Percentiles rank a stretch among this genome's conserved stretches.
Conservation (phyloP, 2,888 invertebrate species). For the Sisyra nigra region DNA sequence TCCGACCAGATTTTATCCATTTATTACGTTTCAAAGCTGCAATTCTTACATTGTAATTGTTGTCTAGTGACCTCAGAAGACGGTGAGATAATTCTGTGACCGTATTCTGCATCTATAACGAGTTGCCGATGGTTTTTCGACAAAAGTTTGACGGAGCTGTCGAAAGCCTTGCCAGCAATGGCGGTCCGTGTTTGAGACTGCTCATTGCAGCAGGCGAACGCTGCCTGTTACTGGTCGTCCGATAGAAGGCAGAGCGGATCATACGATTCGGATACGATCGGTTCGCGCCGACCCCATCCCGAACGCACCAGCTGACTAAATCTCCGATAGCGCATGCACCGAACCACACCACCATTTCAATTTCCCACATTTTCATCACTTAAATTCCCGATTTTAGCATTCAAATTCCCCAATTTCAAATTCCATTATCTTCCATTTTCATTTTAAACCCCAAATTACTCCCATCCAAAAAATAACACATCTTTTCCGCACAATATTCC, state of each 20-base stretch:
- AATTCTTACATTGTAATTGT: conserved; percentile 92
- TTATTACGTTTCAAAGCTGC: conserved; percentile 17
- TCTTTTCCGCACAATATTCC: too few species aligned
- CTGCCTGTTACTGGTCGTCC: conserved; percentile 9
- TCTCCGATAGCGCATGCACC: background rate
- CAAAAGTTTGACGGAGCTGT: conserved; percentile 7
- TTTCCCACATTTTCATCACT: background rate
- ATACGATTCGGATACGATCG: conserved; percentile 6
- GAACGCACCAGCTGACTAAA: conserved; percentile 6
- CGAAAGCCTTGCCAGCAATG: conserved; percentile 9
- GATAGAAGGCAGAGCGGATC: conserved; percentile 8
- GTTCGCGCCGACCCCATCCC: background rate
- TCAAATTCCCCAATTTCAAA: background rate
- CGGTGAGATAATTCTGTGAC: conserved; percentile 86
- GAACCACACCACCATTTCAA: background rate
- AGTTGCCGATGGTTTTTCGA: conserved; percentile 16
- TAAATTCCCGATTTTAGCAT: background rate
- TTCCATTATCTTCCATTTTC: too few species aligned
- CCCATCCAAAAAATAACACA: too few species aligned
- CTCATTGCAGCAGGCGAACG: conserved; percentile 8
- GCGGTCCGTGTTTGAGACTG: conserved; percentile 8
- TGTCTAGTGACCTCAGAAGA: conserved; percentile 93
- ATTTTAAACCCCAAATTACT: too few species aligned
- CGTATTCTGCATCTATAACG: conserved; percentile 63
- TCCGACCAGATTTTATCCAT: conserved; percentile 32